A percentile compares a stretch with the other conserved stretches of the same genome.
Conservation (phyloP, 2,797 vertebrate species). For the Acanthurus lineatus region DNA sequence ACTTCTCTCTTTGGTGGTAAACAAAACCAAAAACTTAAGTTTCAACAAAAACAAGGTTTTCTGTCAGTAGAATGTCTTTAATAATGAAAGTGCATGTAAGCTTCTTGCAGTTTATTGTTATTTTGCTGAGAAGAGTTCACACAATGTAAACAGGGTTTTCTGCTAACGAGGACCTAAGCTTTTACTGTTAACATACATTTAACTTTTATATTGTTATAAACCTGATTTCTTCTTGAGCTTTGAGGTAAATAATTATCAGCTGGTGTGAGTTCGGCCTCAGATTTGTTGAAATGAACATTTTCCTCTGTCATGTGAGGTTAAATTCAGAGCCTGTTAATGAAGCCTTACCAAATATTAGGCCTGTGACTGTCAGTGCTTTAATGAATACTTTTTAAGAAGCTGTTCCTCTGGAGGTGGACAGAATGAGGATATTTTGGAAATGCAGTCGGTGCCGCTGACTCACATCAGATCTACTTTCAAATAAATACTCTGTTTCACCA, state of each 20-base stretch:
- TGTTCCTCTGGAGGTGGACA: conserved; percentile 55
- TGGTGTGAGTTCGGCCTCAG: neutral
- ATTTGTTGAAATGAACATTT: conserved; percentile 28
- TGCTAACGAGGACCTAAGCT: conserved; percentile 8
- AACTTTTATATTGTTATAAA: neutral
- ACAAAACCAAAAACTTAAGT: conserved; percentile 13
- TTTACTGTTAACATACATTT: neutral
- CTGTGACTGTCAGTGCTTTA: conserved; percentile 47
- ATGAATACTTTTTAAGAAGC: conserved; percentile 52
- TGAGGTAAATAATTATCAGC: neutral
- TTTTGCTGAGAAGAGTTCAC: conserved; percentile 23
- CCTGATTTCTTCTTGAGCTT: no score
- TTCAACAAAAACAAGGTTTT: neutral
- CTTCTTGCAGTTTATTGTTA: neutral
- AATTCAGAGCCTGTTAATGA: conserved; percentile 47
- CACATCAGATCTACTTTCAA: conserved; percentile 31
- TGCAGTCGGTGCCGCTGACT: conserved; percentile 26
- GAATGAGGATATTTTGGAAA: conserved; percentile 50
- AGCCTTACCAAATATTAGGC: conserved; percentile 52
- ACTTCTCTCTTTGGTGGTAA: conserved; percentile 1
- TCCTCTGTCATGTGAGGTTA: conserved; percentile 26
- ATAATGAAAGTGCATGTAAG: neutral
- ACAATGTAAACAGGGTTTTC: neutral
- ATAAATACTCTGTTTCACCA: conserved; percentile 44
- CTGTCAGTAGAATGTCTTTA: neutral